Evolutionary conservation across 2,797 vertebrate genomes (phyloP).

Genomic region (Arrhamphus sclerolepis): DNA sequence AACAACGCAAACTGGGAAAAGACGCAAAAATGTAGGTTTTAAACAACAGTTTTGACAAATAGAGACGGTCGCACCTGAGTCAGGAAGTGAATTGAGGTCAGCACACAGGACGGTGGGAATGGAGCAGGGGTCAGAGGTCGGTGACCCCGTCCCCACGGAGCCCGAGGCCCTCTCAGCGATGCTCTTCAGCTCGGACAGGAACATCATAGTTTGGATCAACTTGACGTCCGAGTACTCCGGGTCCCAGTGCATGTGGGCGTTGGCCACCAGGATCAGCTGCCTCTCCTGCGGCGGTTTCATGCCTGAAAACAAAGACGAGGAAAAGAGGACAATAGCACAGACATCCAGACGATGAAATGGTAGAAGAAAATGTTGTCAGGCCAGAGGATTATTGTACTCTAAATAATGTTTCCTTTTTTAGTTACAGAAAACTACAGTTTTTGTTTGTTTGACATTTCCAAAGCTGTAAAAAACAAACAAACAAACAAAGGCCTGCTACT

Average conservation of each 20-base stretch:
- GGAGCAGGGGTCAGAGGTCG: constrained; percentile 85
- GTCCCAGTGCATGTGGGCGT: constrained; percentile 99
- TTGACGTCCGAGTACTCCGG: constrained; percentile 98
- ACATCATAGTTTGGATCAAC: constrained; percentile 99
- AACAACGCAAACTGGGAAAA: too few relatives aligned
- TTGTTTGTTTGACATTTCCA: too few relatives aligned
- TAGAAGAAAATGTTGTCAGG: too few relatives aligned
- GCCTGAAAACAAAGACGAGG: constrained; percentile 68
- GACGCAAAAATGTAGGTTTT: too few relatives aligned
- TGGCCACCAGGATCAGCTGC: constrained; percentile 93
- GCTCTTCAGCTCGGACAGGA: constrained; percentile 96
- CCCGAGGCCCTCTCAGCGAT: constrained; percentile 91
- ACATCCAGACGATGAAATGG: too few relatives aligned
- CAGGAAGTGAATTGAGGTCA: constrained; percentile 98
- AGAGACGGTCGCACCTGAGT: constrained; percentile 82
- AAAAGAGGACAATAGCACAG: neutral
- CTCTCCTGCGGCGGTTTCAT: constrained; percentile 88
- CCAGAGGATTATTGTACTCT: too few relatives aligned
- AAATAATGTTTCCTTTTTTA: too few relatives aligned
- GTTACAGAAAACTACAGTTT: too few relatives aligned
- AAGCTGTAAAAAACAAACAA: too few relatives aligned
- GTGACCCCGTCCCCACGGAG: constrained; percentile 80
- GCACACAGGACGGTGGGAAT: constrained; percentile 97
- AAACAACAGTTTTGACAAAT: neutral
- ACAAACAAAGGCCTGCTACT: too few relatives aligned